Conservation (phyloP, 2,797 vertebrate genomes). For the Gambusia yucatana region DNA sequence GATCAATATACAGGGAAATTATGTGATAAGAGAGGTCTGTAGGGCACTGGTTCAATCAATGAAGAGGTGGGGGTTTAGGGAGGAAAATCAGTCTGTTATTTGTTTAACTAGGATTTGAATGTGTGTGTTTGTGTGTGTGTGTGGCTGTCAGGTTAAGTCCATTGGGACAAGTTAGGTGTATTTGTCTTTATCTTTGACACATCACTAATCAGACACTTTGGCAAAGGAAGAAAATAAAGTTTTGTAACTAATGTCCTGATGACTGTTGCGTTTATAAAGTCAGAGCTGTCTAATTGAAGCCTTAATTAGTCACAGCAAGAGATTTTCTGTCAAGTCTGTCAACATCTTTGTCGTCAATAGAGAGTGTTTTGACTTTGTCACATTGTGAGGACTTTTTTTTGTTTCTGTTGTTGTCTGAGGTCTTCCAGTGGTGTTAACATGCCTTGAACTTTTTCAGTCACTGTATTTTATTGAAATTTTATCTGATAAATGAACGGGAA, state of each 20-base stretch:
- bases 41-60: conserved; percentile 76
- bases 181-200: conserved; percentile 31
- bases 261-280: conserved; percentile 37
- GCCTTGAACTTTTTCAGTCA: not conserved
- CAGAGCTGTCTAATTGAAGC: conserved; percentile 44
- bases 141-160: conserved; percentile 69
- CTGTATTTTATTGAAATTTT: not conserved
- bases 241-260: conserved; percentile 17
- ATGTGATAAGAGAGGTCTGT: conserved; percentile 78
- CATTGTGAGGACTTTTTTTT: conserved; percentile 36
- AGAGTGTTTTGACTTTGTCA: conserved; percentile 31
- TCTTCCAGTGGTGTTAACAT: not conserved
- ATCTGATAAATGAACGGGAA: not conserved
- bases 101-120: conserved; percentile 69
- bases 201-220: not conserved
- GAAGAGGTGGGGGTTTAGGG: conserved; percentile 71
- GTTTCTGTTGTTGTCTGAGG: not conserved
- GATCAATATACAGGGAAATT: conserved; percentile 84
- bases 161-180: conserved; percentile 22
- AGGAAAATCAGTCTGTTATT: conserved; percentile 72
- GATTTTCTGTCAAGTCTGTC: conserved; percentile 56
- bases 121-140: conserved; percentile 54
- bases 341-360: conserved; percentile 46
- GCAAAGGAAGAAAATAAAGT: conserved; percentile 8
- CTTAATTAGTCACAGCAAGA: conserved; percentile 56